phyloP scores from a whole-genome alignment of 2,797 vertebrate genomes.

The Falco berigora region DNA sequence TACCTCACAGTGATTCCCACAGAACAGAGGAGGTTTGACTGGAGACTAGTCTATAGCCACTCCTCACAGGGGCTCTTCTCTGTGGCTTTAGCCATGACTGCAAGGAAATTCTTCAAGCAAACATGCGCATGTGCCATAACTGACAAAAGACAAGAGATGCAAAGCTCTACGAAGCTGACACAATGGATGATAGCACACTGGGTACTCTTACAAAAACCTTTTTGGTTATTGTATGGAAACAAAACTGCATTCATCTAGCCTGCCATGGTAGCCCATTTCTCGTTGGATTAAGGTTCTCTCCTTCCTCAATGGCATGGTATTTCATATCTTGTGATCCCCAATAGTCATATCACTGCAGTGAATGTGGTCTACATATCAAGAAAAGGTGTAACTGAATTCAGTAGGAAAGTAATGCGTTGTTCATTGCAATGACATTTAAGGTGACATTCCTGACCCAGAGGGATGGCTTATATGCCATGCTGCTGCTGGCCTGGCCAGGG shows the following conservation, averaged over 20 bases:
- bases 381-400: not conserved
- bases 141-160: not conserved
- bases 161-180: not conserved
- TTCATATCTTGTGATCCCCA: not conserved
- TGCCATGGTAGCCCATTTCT: not conserved
- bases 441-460: not conserved
- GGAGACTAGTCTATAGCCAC: not conserved
- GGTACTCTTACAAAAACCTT: not conserved
- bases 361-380: not conserved
- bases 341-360: not conserved
- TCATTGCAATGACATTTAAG: not conserved
- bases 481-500: not conserved
- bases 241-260: not conserved
- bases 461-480: accelerated
- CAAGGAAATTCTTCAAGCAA: not conserved
- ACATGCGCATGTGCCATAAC: not conserved
- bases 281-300: not conserved
- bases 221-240: not conserved
- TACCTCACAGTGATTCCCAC: not conserved
- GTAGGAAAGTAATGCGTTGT: not conserved
- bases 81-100: not conserved
- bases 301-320: not conserved
- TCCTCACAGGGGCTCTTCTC: not conserved
- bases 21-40: not conserved
- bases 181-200: not conserved